Evolutionary conservation across 1,140 invertebrate genomes (phyloP).

Genomic region (Halyomorpha halys): DNA sequence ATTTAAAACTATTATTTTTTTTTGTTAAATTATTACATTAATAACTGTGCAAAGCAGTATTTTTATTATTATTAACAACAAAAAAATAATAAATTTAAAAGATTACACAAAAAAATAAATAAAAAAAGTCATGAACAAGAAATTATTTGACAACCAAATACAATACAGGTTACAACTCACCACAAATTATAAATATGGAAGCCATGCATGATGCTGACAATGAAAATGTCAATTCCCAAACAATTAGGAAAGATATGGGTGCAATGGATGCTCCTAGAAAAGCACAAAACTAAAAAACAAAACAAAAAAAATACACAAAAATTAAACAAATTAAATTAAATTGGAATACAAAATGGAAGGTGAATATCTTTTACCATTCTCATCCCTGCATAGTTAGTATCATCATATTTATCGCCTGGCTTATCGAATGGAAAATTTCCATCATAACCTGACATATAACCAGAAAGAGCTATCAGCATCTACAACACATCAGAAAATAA

Average conservation of each 20-base stretch:
- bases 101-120: too few species aligned
- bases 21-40: too few species aligned
- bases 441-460: constrained; percentile 88
- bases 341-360: constrained; percentile 18
- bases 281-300: constrained; percentile 76
- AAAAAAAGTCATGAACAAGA: too few species aligned
- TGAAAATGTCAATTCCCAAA: constrained; percentile 83
- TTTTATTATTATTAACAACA: too few species aligned
- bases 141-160: too few species aligned
- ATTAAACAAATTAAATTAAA: constrained; percentile 21
- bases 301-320: constrained; percentile 8
- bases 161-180: constrained; percentile 42
- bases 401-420: constrained; percentile 87
- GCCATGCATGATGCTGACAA: constrained; percentile 63
- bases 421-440: constrained; percentile 94
- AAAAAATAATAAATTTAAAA: too few species aligned
- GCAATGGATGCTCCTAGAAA: constrained; percentile 75
- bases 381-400: constrained; percentile 86
- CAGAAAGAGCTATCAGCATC: constrained; percentile 91
- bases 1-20: too few species aligned
- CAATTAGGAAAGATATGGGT: constrained; percentile 73
- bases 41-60: too few species aligned
- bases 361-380: constrained; percentile 56
- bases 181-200: constrained; percentile 73
- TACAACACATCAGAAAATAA: constrained; percentile 37